These are phyloP conservation scores for Eupithecia centaureata DNA, from an alignment of 2,888 invertebrate species.

Conservation along the genomic window DNA sequence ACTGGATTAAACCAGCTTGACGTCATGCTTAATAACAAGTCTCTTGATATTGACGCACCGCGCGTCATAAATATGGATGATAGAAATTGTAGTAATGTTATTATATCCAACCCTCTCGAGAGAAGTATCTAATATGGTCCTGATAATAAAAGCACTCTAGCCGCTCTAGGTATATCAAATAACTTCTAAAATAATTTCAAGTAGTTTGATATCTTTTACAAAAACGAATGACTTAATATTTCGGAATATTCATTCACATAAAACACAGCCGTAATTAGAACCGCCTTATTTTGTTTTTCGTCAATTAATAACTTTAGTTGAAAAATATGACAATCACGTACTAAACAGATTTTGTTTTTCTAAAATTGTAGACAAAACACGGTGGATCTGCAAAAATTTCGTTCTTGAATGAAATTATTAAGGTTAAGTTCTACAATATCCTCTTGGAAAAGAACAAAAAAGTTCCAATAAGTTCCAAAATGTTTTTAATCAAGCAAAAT, in stretches of 20 bases:
- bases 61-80: background rate
- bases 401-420: background rate
- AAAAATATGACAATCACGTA: background rate
- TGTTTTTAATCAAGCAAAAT: background rate
- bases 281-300: too few relatives aligned
- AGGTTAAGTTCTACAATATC: background rate
- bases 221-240: too few relatives aligned
- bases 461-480: too few relatives aligned
- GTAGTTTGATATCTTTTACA: too few relatives aligned
- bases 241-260: too few relatives aligned
- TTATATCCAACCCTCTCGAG: background rate
- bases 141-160: background rate
- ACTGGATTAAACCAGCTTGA: constrained; percentile 9
- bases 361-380: background rate
- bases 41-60: background rate
- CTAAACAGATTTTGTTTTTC: background rate
- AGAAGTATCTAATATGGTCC: background rate
- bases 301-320: too few relatives aligned
- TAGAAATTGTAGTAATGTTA: background rate
- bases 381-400: background rate
- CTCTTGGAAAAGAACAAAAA: background rate
- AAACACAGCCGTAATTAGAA: too few relatives aligned
- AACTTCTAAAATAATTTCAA: too few relatives aligned
- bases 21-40: background rate
- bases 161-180: background rate